phyloP scores from a whole-genome alignment of 1,140 invertebrate species.

The Amyelois transitella region DNA sequence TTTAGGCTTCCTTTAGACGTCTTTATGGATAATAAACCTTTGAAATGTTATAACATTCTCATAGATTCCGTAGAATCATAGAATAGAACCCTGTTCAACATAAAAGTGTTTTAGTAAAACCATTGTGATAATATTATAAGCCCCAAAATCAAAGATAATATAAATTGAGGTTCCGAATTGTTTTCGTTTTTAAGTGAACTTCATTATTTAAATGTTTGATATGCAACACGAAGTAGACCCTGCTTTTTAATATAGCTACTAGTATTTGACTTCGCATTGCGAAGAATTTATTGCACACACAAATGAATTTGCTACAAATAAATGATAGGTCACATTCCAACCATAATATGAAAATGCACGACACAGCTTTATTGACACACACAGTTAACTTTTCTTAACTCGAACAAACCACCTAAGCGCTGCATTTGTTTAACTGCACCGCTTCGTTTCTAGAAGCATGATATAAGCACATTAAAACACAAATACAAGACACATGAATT shows the following conservation, averaged over 20 bases:
- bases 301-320: not conserved
- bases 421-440: slow-evolving; percentile 56
- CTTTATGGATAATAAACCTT: too few species aligned
- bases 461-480: slow-evolving; percentile 11
- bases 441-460: slow-evolving; percentile 62
- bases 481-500: not conserved
- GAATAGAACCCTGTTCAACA: not conserved
- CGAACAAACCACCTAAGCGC: slow-evolving; percentile 38
- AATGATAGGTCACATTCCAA: not conserved
- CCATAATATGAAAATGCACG: slow-evolving; percentile 33
- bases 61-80: not conserved
- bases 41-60: too few species aligned
- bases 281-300: not conserved
- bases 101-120: not conserved
- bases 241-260: not conserved
- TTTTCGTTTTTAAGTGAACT: not conserved
- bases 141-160: not conserved
- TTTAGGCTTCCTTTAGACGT: slow-evolving; percentile 4
- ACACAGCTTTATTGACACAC: slow-evolving; percentile 53
- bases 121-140: not conserved
- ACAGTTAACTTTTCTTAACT: slow-evolving; percentile 51
- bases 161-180: not conserved
- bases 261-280: not conserved
- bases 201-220: not conserved
- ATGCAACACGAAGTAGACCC: not conserved